phyloP scores from a whole-genome alignment of 2,888 invertebrate genomes.

The Diaperis boleti region DNA sequence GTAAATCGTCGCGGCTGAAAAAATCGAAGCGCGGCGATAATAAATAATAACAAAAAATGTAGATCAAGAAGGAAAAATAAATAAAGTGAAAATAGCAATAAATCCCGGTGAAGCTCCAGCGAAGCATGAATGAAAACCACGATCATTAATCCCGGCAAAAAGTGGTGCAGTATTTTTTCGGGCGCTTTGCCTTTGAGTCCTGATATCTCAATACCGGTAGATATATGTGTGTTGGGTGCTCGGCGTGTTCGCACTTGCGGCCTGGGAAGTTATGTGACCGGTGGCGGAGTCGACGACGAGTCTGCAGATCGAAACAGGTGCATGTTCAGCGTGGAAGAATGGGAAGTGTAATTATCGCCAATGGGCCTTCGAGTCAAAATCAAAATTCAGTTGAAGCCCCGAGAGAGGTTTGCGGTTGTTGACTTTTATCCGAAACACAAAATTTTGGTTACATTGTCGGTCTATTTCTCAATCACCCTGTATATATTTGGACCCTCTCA shows the following conservation, averaged over 20 bases:
- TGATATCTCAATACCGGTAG: slow-evolving; percentile 59
- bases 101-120: slow-evolving; percentile 59
- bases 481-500: no score
- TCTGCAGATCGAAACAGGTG: no score
- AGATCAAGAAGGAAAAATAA: slow-evolving; percentile 48
- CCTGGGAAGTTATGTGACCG: slow-evolving; percentile 5
- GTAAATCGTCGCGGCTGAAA: slow-evolving; percentile 12
- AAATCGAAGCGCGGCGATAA: slow-evolving; percentile 17
- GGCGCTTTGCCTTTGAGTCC: slow-evolving; percentile 55
- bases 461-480: no score
- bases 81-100: slow-evolving; percentile 57
- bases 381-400: no score
- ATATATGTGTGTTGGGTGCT: slow-evolving; percentile 27
- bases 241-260: slow-evolving; percentile 32
- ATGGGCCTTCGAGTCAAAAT: no score
- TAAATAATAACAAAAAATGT: slow-evolving; percentile 47
- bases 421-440: no score
- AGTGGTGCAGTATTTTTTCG: slow-evolving; percentile 59
- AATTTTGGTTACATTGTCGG: no score
- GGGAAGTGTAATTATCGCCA: no score
- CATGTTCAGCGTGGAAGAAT: no score
- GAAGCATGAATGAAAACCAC: slow-evolving; percentile 63
- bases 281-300: slow-evolving; percentile 7
- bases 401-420: no score
- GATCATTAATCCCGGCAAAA: slow-evolving; percentile 61